A percentile compares a stretch with the other conserved stretches of the same genome.
Conservation (phyloP, 2,113 vertebrate species). For the Orcinus orca region DNA sequence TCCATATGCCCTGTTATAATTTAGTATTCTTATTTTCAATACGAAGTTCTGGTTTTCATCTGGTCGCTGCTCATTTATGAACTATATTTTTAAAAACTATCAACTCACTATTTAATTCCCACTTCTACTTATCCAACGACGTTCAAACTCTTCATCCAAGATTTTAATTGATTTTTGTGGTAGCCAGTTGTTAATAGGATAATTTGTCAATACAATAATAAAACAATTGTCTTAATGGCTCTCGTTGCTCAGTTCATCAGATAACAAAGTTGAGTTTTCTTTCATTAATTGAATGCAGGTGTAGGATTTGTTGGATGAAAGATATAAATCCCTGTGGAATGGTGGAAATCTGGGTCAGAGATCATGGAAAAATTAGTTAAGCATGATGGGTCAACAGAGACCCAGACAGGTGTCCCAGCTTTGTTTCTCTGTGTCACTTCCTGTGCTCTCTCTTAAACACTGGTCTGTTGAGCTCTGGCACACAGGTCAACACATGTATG, state of each 20-base stretch:
- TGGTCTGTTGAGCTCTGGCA: constrained; percentile 54
- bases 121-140: constrained; percentile 73
- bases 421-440: constrained; percentile 85
- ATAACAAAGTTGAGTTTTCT: constrained; percentile 89
- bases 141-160: constrained; percentile 78
- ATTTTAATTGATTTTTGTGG: constrained; percentile 88
- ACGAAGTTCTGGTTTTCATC: constrained; percentile 80
- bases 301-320: constrained; percentile 81
- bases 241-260: constrained; percentile 86
- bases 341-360: constrained; percentile 90
- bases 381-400: constrained; percentile 88
- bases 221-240: constrained; percentile 87
- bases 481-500: constrained; percentile 79
- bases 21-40: constrained; percentile 79
- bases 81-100: constrained; percentile 68
- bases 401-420: constrained; percentile 92
- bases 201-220: constrained; percentile 92
- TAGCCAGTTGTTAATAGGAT: constrained; percentile 86
- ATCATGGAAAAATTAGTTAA: constrained; percentile 93
- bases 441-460: constrained; percentile 81
- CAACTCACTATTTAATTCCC: constrained; percentile 79
- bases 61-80: constrained; percentile 78
- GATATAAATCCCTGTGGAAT: constrained; percentile 80
- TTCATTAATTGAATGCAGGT: constrained; percentile 93
- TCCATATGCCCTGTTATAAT: constrained; percentile 70